Evolutionary conservation across 1,140 invertebrate genomes (phyloP), one percentile per base, ranked within the genome.

Genomic region (Drosophila sechellia): DNA sequence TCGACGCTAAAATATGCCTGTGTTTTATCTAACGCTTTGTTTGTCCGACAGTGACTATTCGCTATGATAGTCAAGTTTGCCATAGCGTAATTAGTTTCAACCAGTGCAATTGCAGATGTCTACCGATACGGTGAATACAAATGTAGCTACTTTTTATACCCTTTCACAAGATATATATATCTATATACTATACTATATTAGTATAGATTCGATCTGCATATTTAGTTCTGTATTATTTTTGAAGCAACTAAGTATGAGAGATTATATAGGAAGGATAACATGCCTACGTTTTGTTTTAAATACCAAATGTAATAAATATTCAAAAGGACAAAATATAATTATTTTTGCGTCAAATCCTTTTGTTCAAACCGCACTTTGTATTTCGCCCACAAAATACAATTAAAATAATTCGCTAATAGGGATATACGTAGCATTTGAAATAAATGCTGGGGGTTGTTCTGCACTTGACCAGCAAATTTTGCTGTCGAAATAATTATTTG

Each of bases 401-500:
- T 85, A 70, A 70, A 66, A 70, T 77, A 73, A 80, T 81, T 85
- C 68, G 46, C 72, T 49, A 80, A 84, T 80, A 86, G 80, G 69
- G 77, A 86, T 73, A 85, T 86, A 52, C 59, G 81, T 77, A 53
- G 48, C 78, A 83, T 74, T 37, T 66, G 71, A 43, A 40, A 63
- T 76, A 61, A 70, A 75, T 71, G 56, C 54, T 45, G 64, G 37
- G 34, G 45, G 37, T 17, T 46, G 34, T 43, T 20, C 22, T 64
- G 58, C 20, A 65, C 40, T 48, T 22, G 40, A 63, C 59, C 57
- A 63, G 60, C 39, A 63, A 63, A 84, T 60, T 70, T 72, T 65
- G 45, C 53, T 86, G 77, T 81, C 68, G 64, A 69, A 77, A 86
- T 85, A 81, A 85, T 85, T 85, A 80, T 86, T 85, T 70, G 61